These are phyloP conservation scores for Drosophila anomelani DNA, from an alignment of 2,888 invertebrate species.

Conservation along the genomic window DNA sequence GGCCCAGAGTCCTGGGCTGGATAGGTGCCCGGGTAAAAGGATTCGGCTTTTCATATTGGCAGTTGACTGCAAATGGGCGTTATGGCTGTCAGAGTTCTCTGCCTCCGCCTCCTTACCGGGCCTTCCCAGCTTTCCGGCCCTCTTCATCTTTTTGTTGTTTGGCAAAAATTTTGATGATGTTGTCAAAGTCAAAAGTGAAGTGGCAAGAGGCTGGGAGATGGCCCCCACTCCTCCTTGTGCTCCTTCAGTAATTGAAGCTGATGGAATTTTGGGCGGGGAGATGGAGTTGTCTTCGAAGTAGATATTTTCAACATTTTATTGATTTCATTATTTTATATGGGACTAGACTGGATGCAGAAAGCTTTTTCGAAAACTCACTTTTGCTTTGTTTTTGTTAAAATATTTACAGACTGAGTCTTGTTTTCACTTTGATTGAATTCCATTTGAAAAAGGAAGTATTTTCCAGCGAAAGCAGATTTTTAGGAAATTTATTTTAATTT, in stretches of 20 bases:
- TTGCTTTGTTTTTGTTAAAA: conserved; percentile 2
- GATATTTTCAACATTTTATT: conserved; percentile 73
- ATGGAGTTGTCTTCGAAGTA: conserved; percentile 61
- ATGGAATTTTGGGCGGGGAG: conserved; percentile 65
- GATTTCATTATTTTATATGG: conserved; percentile 70
- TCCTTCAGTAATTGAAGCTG: conserved; percentile 69
- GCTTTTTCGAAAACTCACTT: conserved; percentile 16
- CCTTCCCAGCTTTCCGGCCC: conserved; percentile 24
- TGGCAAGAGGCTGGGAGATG: conserved; percentile 14
- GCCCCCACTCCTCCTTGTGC: conserved; percentile 2
- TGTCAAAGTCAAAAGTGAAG: conserved; percentile 67
- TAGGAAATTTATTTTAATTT: background rate
- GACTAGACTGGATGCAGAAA: conserved; percentile 12
- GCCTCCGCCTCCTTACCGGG: conserved; percentile 26
- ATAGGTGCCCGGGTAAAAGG: conserved; percentile 42
- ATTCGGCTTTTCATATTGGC: conserved; percentile 72
- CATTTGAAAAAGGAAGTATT: background rate
- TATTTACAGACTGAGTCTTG: conserved; percentile 2
- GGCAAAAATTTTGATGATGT: conserved; percentile 78
- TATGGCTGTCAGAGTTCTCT: conserved; percentile 57
- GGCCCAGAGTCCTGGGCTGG: conserved; percentile 2
- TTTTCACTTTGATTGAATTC: conserved; percentile 5
- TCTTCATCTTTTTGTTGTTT: conserved; percentile 54
- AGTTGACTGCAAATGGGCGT: conserved; percentile 79
- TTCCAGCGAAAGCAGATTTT: background rate